Conservation (phyloP, 2,113 vertebrate species). For the Heterotilapia buettikoferi region DNA sequence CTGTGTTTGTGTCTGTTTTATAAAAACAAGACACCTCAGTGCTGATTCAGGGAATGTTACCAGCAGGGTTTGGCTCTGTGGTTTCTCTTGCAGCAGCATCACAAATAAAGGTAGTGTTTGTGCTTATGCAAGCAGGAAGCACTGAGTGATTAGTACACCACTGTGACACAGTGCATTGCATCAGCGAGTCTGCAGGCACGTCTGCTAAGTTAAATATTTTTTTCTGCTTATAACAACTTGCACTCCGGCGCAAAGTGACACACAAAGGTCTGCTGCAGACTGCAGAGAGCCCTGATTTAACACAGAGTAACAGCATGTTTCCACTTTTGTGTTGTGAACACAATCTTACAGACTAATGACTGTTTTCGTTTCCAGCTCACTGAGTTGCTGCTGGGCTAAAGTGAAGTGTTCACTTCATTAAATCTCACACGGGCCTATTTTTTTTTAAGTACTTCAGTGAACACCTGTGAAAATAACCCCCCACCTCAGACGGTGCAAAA, state of each 20-base stretch:
- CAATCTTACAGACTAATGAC: background rate
- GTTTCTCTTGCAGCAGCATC: conserved; percentile 17
- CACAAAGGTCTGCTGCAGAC: background rate
- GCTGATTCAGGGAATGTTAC: background rate
- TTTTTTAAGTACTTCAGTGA: background rate
- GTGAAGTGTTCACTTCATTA: background rate
- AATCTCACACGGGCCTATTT: background rate
- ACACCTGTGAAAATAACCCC: background rate
- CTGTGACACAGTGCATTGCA: background rate
- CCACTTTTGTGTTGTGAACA: background rate
- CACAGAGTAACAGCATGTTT: background rate
- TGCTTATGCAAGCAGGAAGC: background rate
- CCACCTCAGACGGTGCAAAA: background rate
- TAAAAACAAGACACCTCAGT: background rate
- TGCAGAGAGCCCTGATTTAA: background rate
- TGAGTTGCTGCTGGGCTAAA: background rate
- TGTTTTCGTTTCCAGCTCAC: background rate
- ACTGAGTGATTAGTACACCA: background rate
- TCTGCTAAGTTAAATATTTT: background rate
- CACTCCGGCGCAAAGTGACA: background rate
- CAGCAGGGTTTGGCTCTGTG: background rate
- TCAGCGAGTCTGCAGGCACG: background rate
- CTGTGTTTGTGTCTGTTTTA: background rate
- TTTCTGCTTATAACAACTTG: background rate
- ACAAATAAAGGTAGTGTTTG: background rate